Conservation (phyloP, 2,113 vertebrate species). For the Gavia stellata region DNA sequence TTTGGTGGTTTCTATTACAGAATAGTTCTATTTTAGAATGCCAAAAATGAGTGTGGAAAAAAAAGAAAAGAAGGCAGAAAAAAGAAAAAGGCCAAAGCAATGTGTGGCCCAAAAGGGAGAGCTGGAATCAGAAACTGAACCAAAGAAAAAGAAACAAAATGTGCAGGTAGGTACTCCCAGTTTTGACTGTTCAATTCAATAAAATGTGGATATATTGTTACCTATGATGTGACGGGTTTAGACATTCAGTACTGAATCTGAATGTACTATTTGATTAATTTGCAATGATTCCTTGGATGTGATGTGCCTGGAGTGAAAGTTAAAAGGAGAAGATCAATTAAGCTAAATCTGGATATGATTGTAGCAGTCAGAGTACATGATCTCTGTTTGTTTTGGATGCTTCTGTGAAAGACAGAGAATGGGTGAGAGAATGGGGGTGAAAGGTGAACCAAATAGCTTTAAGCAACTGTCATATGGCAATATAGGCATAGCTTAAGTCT, state of each 20-base stretch:
- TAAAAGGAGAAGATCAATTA: not conserved
- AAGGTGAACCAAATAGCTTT: not conserved
- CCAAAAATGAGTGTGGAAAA: not conserved
- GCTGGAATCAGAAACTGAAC: not conserved
- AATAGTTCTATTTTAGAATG: conserved; percentile 30
- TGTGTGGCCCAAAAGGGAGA: accelerated
- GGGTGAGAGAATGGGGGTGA: not conserved
- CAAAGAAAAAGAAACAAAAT: not conserved
- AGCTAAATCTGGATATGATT: not conserved
- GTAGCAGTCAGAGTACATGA: not conserved
- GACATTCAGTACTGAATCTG: too few species aligned
- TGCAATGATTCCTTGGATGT: not conserved
- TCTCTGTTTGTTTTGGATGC: not conserved
- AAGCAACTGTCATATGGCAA: not conserved
- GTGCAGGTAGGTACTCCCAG: conserved; percentile 21
- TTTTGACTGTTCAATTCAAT: not conserved
- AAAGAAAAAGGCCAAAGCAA: conserved; percentile 49
- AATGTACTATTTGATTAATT: not conserved
- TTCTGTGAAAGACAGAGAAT: not conserved
- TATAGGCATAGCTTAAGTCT: not conserved
- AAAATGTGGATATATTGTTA: not conserved
- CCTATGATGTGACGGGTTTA: not conserved
- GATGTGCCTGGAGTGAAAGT: not conserved
- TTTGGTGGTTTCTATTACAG: not conserved
- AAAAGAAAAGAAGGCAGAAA: not conserved